Evolutionary conservation across 2,888 invertebrate species (phyloP).

Genomic region (Orchestes rusci): DNA sequence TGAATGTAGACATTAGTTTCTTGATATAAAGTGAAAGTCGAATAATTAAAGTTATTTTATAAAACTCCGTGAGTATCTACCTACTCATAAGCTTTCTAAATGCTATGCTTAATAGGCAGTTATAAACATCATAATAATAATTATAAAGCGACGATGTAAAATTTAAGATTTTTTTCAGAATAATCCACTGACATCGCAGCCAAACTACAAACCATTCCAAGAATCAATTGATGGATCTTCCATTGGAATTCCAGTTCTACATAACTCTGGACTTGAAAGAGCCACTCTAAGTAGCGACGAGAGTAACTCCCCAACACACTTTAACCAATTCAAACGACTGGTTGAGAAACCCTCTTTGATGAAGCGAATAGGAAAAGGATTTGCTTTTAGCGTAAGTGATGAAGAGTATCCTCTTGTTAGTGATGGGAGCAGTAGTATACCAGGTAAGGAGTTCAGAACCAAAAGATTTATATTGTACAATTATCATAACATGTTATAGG

Average conservation of each 20-base stretch:
- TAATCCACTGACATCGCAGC: neutral
- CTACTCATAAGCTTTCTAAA: too few relatives aligned
- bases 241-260: slow-evolving; percentile 13
- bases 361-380: slow-evolving; percentile 70
- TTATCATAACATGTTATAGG: slow-evolving; percentile 37
- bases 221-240: slow-evolving; percentile 10
- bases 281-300: slow-evolving; percentile 71
- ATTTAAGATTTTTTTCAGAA: neutral
- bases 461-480: neutral
- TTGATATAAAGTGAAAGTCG: too few relatives aligned
- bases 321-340: slow-evolving; percentile 77
- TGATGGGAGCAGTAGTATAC: slow-evolving; percentile 45
- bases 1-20: too few relatives aligned
- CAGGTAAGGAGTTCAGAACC: slow-evolving; percentile 39
- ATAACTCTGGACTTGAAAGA: slow-evolving; percentile 31
- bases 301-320: slow-evolving; percentile 80
- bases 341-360: slow-evolving; percentile 73
- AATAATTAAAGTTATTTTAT: too few relatives aligned
- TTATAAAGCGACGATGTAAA: too few relatives aligned
- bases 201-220: neutral
- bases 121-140: too few relatives aligned
- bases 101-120: too few relatives aligned
- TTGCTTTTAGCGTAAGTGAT: slow-evolving; percentile 50
- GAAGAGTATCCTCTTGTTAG: slow-evolving; percentile 69
- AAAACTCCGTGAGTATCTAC: too few relatives aligned